Evolutionary conservation across 2,888 invertebrate genomes (phyloP).

Genomic region (Acanthosepion esculentum): DNA sequence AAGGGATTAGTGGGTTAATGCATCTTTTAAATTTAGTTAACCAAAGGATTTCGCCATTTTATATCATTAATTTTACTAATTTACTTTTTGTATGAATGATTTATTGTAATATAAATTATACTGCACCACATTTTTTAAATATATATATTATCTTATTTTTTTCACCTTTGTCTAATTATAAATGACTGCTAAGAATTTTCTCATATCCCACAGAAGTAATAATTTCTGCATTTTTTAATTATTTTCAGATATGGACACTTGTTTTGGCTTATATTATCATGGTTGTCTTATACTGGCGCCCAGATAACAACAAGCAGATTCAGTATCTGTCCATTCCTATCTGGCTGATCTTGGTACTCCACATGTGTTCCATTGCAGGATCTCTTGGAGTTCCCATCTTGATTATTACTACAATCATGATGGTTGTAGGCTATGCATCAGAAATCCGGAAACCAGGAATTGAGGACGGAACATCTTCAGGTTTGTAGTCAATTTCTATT

Average conservation of each 20-base stretch:
- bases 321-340: constrained; percentile 79
- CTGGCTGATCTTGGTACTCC: constrained; percentile 86
- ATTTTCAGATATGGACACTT: constrained; percentile 81
- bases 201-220: neutral
- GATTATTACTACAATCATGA: constrained; percentile 81
- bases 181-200: neutral
- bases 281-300: constrained; percentile 85
- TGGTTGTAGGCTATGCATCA: constrained; percentile 80
- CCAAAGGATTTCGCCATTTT: no score
- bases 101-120: neutral
- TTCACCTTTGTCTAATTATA: no score
- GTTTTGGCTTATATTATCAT: constrained; percentile 83
- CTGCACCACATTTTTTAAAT: neutral
- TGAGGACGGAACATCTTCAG: neutral
- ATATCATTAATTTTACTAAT: no score
- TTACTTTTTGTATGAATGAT: no score
- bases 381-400: constrained; percentile 86
- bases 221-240: constrained; percentile 52
- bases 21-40: no score
- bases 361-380: constrained; percentile 84
- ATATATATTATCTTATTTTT: neutral
- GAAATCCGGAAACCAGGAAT: constrained; percentile 58
- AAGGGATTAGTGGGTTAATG: no score
- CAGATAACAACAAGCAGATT: constrained; percentile 80
- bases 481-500: neutral